Evolutionary conservation across 2,113 vertebrate genomes (phyloP), one percentile per base, ranked within the genome.

Genomic region (Bufo bufo): DNA sequence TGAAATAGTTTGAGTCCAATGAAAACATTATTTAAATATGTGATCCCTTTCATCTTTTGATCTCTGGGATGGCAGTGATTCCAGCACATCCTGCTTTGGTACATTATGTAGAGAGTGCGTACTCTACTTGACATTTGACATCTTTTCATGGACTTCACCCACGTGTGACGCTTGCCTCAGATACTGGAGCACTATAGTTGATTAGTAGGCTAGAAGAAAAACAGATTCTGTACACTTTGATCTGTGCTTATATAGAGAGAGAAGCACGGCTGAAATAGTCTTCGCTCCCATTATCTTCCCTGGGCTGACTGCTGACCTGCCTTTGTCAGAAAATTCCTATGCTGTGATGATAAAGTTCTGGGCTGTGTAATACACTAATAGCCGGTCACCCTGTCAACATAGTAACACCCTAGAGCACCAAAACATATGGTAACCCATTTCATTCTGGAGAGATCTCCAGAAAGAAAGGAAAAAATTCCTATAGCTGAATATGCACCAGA

Each of bases 241-340:
- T 84, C 87, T 63, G 12, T 84, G 45, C 71, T 74, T 77, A 78
- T 69, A 78, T 69, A 88, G 59, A 84, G 87, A 78, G 23, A 74
- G 80, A 11, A 63, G 19, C 12, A 7, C 23, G 13, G 72, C 49
- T 33, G 72, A 78, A 78, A 84, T 78, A 88, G 82, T 63, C 75
- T 52, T n/a, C n/a, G 69, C 58, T 63, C 77, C 69, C 80, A 63
- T 88, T 88, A 88, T 88, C 87, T 77, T 49, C 17, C 82, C 74
- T 12, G 2, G 13, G 69, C 86, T 79, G 86, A 84, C 87, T 88
- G 87, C 87, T 84, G 87, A 84, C 81, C 81, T 84, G 23, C 82
- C 87, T 88, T 63, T 78, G 87, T 88, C 82, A 84, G 56, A 88
- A 78, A 88, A 88, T 88, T 88, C 87, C 87, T 84, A 50, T 58